Base-by-base conservation (phyloP, 1,140 invertebrate species). In the Micrasema longulum region DNA sequence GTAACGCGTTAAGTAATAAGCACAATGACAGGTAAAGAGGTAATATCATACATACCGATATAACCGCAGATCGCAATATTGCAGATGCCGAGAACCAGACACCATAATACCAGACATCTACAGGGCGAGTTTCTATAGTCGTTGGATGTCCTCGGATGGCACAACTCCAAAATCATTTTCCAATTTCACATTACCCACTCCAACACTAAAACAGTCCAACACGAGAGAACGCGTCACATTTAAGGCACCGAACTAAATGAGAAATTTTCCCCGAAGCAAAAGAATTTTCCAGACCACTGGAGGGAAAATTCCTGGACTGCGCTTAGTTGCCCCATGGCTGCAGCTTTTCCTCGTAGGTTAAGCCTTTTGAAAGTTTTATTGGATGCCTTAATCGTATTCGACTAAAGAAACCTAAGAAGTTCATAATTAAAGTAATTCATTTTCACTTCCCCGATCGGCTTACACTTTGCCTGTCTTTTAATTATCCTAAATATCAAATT, bases 21-120 rank as follows among this genome's bases (percentile, higher is more conserved):
- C 14, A 60, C 50, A 11, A 16, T 16, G 43, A 64, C 43, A 48
- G 31, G 22, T 14, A 52, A 52, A 4, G 18, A 31, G 26, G 26
- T 31, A 31, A 31, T 31, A 31, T 31, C 26, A 31, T 43, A 71
- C 53, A 50, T 50, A 73, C 74, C 74, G 63, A 76, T 76, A 50
- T 76, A 76, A 31, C 74, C 71, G 47, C 74, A 76, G 6, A 76
- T 36, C 22, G 68, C 74, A 47, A 76, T 67, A 60, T 76, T 76
- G 74, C 71, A 67, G 45, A 71, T 71, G 22, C 71, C 74, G 16
- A 76, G 48, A 43, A 76, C 36, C 45, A 76, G 35, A 45, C 70
- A 67, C 62, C 71, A 73, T 1, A 38, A 14, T n/a, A 71, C 47
- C 35, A 73, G 35, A 63, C 67, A 76, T 11, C 55, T 14, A 16